Evolutionary conservation across 2,113 vertebrate species (phyloP).

Genomic region (Dromiciops gliroides): DNA sequence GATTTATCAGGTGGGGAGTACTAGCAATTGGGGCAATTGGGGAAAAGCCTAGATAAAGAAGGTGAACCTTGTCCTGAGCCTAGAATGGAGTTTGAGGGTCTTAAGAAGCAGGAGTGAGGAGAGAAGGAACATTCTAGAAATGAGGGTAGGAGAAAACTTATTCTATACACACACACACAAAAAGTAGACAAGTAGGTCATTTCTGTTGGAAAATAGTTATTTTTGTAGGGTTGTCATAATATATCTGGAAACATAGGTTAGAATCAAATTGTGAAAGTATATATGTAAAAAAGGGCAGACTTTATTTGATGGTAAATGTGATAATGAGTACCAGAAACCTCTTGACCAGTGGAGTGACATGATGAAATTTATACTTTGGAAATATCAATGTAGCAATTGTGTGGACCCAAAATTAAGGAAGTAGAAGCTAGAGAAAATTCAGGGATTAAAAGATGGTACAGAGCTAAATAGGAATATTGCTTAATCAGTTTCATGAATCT

Average conservation of each 20-base stretch:
- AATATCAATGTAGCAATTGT: not conserved
- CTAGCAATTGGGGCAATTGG: not conserved
- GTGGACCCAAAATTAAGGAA: not conserved
- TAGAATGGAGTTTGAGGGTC: not conserved
- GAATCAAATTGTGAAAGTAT: not conserved
- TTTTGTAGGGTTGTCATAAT: not conserved
- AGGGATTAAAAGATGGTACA: not conserved
- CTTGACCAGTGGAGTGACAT: not conserved
- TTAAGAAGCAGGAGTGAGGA: not conserved
- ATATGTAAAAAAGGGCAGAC: not conserved
- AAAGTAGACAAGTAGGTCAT: not conserved
- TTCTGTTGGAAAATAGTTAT: not conserved
- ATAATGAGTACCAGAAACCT: not conserved
- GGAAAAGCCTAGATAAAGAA: not conserved
- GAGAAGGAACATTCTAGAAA: not conserved
- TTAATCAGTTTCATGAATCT: not conserved
- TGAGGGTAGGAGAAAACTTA: not conserved
- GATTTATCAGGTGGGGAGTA: not conserved
- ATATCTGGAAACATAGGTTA: not conserved
- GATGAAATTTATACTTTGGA: not conserved
- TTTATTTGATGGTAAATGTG: not conserved
- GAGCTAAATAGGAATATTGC: not conserved
- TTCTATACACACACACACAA: too few relatives aligned
- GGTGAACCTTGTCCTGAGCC: not conserved
- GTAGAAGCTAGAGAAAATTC: not conserved